Conservation (phyloP, 2,797 vertebrate genomes). For the Enteromius argenteus region DNA sequence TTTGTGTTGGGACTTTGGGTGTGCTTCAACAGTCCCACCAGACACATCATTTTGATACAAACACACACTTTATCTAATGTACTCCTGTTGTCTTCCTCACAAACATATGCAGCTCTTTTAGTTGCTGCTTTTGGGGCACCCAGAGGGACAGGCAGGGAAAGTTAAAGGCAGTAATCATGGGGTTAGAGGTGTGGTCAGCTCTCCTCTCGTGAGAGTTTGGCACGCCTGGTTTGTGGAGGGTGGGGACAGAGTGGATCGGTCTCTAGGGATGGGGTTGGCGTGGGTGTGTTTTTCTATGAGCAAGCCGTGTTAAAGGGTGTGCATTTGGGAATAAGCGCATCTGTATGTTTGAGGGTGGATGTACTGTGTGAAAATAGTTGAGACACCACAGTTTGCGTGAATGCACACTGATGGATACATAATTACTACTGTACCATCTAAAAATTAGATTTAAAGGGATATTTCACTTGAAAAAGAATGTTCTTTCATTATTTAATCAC, state of each 20-base stretch:
- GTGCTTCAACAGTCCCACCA: slow-evolving; percentile 35
- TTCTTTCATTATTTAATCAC: background rate
- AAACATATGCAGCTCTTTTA: slow-evolving; percentile 39
- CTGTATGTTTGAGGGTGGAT: slow-evolving; percentile 49
- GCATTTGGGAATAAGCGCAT: slow-evolving; percentile 42
- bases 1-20: slow-evolving; percentile 47
- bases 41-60: background rate
- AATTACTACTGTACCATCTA: background rate
- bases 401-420: slow-evolving; percentile 10
- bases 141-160: slow-evolving; percentile 46
- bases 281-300: slow-evolving; percentile 67
- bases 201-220: slow-evolving; percentile 67
- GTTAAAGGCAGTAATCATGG: slow-evolving; percentile 76
- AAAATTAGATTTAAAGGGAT: background rate
- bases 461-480: background rate
- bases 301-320: slow-evolving; percentile 48
- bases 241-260: slow-evolving; percentile 69
- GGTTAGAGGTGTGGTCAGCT: slow-evolving; percentile 73
- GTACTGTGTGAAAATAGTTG: slow-evolving; percentile 38
- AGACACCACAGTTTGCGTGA: background rate
- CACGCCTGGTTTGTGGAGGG: slow-evolving; percentile 67
- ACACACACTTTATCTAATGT: slow-evolving; percentile 1
- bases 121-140: slow-evolving; percentile 69
- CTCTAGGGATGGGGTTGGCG: slow-evolving; percentile 67
- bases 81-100: background rate